Percentiles rank a stretch among this genome's conserved stretches.
Conservation (phyloP, 2,888 invertebrate genomes). For the Morpho achilles region DNA sequence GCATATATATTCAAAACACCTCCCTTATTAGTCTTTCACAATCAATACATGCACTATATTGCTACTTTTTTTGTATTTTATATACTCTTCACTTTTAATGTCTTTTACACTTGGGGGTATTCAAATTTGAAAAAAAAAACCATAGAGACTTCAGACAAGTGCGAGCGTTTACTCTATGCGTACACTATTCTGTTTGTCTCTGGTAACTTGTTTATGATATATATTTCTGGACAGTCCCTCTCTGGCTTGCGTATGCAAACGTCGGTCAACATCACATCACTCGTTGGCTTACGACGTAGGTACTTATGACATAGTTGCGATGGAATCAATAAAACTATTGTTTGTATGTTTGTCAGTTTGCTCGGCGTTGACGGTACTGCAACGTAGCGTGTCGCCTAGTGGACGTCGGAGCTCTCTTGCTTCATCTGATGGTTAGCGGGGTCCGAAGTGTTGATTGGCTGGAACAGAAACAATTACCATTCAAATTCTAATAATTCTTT, state of each 20-base stretch:
- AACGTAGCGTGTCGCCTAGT: conserved; percentile 76
- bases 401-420: conserved; percentile 91
- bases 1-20: conserved; percentile 18
- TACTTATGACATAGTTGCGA: conserved; percentile 64
- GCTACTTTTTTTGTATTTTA: conserved; percentile 12
- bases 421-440: conserved; percentile 91
- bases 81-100: conserved; percentile 12
- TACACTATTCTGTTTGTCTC: too few relatives aligned
- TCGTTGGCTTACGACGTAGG: conserved; percentile 56
- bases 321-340: conserved; percentile 70
- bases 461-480: conserved; percentile 41
- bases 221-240: not conserved
- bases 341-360: conserved; percentile 42
- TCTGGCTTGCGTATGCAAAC: conserved; percentile 39
- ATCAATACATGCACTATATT: conserved; percentile 12
- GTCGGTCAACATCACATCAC: conserved; percentile 44
- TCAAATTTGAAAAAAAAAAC: conserved; percentile 1
- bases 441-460: conserved; percentile 91
- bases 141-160: too few relatives aligned
- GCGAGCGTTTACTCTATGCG: too few relatives aligned
- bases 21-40: conserved; percentile 9
- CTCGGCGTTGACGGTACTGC: conserved; percentile 55
- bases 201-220: too few relatives aligned
- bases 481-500: not conserved
- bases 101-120: conserved; percentile 12